phyloP scores from a whole-genome alignment of 37 sponge, comb jelly and placozoan species.

The Aplysina aerophoba region DNA sequence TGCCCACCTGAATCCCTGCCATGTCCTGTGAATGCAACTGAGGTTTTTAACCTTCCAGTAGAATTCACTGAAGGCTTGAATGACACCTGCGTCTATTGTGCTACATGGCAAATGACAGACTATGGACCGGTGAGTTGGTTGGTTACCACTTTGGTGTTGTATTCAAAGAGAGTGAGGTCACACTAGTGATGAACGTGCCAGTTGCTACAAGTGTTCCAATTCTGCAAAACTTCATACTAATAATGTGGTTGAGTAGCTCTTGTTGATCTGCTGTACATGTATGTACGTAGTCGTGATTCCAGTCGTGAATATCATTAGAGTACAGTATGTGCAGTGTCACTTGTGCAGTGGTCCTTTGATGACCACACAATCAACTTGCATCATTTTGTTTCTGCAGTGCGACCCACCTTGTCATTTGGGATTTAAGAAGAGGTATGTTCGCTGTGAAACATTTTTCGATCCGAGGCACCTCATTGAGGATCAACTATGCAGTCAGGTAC shows the following conservation, averaged over 20 bases:
- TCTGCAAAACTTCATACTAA: too few relatives aligned
- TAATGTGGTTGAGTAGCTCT: too few relatives aligned
- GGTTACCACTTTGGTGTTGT: too few relatives aligned
- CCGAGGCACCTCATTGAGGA: not conserved
- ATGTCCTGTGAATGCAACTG: not conserved
- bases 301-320: too few relatives aligned
- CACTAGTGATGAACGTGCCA: too few relatives aligned
- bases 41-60: not conserved
- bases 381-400: not conserved
- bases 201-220: too few relatives aligned
- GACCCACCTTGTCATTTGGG: constrained; percentile 10
- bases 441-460: not conserved
- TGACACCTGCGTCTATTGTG: constrained; percentile 15
- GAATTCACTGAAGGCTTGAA: not conserved
- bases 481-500: not conserved
- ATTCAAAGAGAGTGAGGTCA: too few relatives aligned
- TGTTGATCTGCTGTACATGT: too few relatives aligned
- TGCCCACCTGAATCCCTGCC: constrained; percentile 5
- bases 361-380: not conserved
- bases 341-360: too few relatives aligned
- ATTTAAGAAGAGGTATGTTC: not conserved
- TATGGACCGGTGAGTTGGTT: constrained; percentile 22
- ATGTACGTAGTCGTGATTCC: too few relatives aligned
- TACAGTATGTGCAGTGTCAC: too few relatives aligned
- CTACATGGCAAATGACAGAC: not conserved